Evolutionary conservation across 2,797 vertebrate genomes (phyloP).

Genomic region (Coranthus polyacanthus): DNA sequence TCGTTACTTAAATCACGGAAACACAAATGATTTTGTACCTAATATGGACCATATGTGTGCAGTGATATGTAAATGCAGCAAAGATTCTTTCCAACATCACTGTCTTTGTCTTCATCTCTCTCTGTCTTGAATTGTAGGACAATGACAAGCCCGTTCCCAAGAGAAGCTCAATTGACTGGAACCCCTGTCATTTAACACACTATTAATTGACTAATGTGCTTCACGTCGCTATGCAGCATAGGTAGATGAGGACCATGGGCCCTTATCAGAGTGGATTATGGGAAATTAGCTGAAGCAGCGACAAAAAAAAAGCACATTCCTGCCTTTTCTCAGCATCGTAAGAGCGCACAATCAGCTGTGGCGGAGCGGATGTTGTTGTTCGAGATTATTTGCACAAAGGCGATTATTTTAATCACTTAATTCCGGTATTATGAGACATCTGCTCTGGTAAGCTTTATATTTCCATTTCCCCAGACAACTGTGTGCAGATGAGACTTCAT

Average conservation of each 20-base stretch:
- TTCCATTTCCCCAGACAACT: constrained; percentile 79
- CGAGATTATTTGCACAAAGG: constrained; percentile 82
- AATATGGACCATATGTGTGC: constrained; percentile 22
- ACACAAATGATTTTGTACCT: constrained; percentile 9
- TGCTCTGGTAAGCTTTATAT: constrained; percentile 76
- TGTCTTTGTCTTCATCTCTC: constrained; percentile 62
- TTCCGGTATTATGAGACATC: constrained; percentile 82
- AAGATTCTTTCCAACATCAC: constrained; percentile 19
- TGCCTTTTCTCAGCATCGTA: constrained; percentile 61
- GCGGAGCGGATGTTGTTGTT: constrained; percentile 75
- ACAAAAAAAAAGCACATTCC: constrained; percentile 59
- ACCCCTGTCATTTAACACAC: constrained; percentile 96
- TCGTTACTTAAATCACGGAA: constrained; percentile 35
- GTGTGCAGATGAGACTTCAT: constrained; percentile 74
- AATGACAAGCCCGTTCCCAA: constrained; percentile 68
- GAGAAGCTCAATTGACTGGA: constrained; percentile 96
- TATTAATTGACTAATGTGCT: constrained; percentile 99
- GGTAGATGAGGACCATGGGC: constrained; percentile 89
- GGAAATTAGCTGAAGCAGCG: constrained; percentile 82
- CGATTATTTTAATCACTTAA: constrained; percentile 86
- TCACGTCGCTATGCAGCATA: constrained; percentile 86
- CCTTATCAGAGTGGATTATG: constrained; percentile 86
- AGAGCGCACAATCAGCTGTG: constrained; percentile 66
- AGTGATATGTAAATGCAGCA: constrained; percentile 25
- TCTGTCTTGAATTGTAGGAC: constrained; percentile 65